Evolutionary conservation across 2,113 vertebrate genomes (phyloP).

Genomic region (Phyllopteryx taeniolatus): DNA sequence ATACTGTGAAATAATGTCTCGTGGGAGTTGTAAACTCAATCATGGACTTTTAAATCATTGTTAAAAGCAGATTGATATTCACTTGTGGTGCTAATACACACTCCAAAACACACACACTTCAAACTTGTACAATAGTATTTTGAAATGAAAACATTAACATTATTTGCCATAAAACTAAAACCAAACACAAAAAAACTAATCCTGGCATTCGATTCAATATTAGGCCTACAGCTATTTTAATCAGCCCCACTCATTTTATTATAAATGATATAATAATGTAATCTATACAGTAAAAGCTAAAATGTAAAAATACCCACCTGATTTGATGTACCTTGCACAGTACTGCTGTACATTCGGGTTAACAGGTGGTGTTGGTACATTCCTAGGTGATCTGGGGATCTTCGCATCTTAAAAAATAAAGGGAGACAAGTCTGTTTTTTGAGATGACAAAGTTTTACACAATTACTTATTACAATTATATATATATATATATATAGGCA

Average conservation of each 20-base stretch:
- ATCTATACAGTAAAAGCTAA: background rate
- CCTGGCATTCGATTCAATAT: background rate
- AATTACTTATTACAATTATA: too few relatives aligned
- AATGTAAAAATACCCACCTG: background rate
- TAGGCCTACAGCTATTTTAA: background rate
- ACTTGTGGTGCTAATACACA: background rate
- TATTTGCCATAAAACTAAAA: background rate
- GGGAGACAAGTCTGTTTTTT: slow-evolving; percentile 3
- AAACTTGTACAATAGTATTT: background rate
- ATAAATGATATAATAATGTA: background rate
- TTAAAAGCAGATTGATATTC: slow-evolving; percentile 4
- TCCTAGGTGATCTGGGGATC: slow-evolving; percentile 19
- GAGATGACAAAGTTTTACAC: background rate
- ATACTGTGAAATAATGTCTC: background rate
- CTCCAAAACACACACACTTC: background rate
- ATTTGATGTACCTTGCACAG: background rate
- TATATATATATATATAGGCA: too few relatives aligned
- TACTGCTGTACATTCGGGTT: background rate
- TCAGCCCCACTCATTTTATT: background rate
- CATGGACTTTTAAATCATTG: background rate
- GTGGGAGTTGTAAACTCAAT: background rate
- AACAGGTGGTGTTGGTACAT: slow-evolving; percentile 32
- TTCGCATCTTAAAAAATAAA: slow-evolving; percentile 12
- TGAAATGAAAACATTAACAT: background rate
- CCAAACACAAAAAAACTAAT: background rate